These are phyloP conservation scores for Pristionchus arcanus DNA, from an alignment of 2,888 invertebrate genomes.

Conservation along the genomic window DNA sequence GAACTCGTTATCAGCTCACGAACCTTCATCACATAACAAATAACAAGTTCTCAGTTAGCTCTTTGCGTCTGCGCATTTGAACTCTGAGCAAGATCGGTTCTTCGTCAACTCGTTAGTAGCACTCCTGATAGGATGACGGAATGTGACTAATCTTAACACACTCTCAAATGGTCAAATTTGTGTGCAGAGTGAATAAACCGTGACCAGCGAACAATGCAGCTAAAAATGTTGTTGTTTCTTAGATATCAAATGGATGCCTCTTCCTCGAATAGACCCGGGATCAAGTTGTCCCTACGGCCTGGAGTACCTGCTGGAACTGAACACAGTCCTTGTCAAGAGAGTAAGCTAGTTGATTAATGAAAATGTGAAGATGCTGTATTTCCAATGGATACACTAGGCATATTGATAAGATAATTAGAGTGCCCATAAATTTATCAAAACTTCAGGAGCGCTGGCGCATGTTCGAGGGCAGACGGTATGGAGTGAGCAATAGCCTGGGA, in stretches of 20 bases:
- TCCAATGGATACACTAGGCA: too few species aligned
- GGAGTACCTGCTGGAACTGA: constrained; percentile 20
- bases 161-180: not conserved
- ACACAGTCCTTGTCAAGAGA: not conserved
- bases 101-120: too few species aligned
- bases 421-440: not conserved
- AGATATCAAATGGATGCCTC: constrained; percentile 26
- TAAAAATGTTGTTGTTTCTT: not conserved
- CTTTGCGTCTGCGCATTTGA: too few species aligned
- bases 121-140: too few species aligned
- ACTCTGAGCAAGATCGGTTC: too few species aligned
- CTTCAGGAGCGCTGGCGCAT: constrained; percentile 15
- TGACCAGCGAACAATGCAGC: not conserved
- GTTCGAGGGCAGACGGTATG: constrained; percentile 22
- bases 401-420: too few species aligned
- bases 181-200: not conserved
- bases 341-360: not conserved
- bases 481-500: not conserved
- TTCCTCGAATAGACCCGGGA: not conserved
- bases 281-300: constrained; percentile 7
- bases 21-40: too few species aligned
- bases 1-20: too few species aligned
- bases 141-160: too few species aligned
- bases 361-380: not conserved
- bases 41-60: too few species aligned